Conservation (phyloP, 2,113 vertebrate genomes). For the Parus major region DNA sequence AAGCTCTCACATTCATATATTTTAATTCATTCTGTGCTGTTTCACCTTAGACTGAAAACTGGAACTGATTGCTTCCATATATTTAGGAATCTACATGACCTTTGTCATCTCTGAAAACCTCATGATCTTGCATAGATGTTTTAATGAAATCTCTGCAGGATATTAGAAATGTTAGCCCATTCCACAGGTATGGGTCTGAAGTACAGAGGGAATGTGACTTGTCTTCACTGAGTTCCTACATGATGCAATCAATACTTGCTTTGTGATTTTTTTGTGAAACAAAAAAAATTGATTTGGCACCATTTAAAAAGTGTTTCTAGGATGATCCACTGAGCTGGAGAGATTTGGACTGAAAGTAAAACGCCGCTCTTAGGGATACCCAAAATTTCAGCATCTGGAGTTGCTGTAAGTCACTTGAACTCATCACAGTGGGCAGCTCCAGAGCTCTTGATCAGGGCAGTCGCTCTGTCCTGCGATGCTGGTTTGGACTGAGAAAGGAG, state of each 20-base stretch:
- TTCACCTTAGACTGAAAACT: background rate
- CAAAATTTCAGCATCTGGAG: background rate
- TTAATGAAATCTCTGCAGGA: background rate
- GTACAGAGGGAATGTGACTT: background rate
- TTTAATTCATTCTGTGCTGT: background rate
- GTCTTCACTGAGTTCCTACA: background rate
- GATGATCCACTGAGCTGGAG: background rate
- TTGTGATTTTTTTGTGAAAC: background rate
- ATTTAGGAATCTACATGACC: background rate
- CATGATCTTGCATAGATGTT: background rate
- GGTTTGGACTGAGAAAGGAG: fast-evolving
- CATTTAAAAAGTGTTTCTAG: background rate
- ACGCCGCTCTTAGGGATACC: background rate
- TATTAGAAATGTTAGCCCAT: background rate
- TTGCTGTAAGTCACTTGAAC: background rate
- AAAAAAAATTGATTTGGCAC: background rate
- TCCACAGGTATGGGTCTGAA: background rate
- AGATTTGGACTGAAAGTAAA: background rate
- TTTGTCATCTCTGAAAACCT: background rate
- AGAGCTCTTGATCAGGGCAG: background rate
- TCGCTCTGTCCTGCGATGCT: fast-evolving
- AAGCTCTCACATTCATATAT: background rate
- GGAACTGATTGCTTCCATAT: background rate
- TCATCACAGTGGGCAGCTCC: background rate
- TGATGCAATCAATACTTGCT: background rate